Evolutionary conservation across 2,888 invertebrate genomes (phyloP), one percentile per base, ranked within the genome.

Genomic region (Thymelicus lineola): DNA sequence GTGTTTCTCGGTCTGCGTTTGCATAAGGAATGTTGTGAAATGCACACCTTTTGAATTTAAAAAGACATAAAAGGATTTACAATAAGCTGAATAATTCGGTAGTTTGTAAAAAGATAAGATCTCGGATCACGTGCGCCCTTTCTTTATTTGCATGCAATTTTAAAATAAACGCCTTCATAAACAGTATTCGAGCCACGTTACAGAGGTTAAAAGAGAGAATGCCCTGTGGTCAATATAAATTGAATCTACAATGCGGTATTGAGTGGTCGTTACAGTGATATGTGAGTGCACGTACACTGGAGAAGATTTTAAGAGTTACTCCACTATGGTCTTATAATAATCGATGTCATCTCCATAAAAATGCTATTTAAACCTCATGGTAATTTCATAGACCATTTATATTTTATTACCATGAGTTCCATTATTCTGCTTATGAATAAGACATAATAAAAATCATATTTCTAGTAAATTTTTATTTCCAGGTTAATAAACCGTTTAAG

Each of bases 161-260:
- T 77, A 78, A 83, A 84, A 86, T 84, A 82, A 85, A 85, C 82
- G 77, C 78, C 79, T 81, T 79, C 80, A 81, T 85, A 86, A 85
- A 83, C 80, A 82, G 78, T 76, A 72, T 73, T 71, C 73, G 69
- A 70, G 76, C 70, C 74, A 75, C 77, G 79, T 83, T 79, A 78
- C 75, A 76, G 69, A 71, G 72, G 79, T 80, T 80, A 79, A 82
- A 80, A 81, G 80, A 83, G 84, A 86, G 81, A 84, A 87, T 84
- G 84, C 85, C 83, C 85, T 85, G 86, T 88, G 85, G 89, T 86
- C 85, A 85, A 79, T 82, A 88, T 88, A 88, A 88, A 89, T 89
- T 89, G 85, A 86, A 85, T 86, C 80, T 81, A 86, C 85, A 87
- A 87, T 85, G 84, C 81, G 75, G 82, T 84, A 86, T 83, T 85